Percentiles rank a stretch among this genome's conserved stretches.
These are phyloP conservation scores for Callospermophilus lateralis DNA, from an alignment of 2,113 vertebrate species.

Conservation along the genomic window DNA sequence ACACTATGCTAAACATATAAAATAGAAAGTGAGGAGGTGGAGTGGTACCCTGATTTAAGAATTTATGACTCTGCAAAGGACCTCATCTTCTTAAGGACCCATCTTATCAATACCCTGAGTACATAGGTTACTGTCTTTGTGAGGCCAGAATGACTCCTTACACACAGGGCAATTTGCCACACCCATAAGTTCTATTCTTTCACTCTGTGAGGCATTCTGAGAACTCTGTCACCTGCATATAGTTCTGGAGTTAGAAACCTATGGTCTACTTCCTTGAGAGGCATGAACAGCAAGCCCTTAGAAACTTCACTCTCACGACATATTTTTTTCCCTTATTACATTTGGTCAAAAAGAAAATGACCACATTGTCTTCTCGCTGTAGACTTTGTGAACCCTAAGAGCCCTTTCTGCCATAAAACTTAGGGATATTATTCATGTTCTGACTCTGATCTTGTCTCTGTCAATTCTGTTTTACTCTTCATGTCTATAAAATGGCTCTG, in stretches of 20 bases:
- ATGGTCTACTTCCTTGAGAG: neutral
- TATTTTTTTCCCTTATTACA: neutral
- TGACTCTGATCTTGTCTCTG: slow-evolving; percentile 8
- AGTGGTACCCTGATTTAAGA: neutral
- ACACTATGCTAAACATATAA: slow-evolving; percentile 7
- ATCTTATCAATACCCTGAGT: neutral
- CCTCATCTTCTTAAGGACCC: neutral
- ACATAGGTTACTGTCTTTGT: neutral
- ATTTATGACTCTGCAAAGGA: slow-evolving; percentile 42
- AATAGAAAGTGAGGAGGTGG: neutral
- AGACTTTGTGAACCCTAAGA: neutral
- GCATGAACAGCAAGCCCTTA: neutral
- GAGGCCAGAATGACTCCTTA: slow-evolving; percentile 4
- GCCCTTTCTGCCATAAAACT: neutral
- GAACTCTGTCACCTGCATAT: neutral
- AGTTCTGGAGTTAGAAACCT: neutral
- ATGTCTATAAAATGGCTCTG: slow-evolving; percentile 5
- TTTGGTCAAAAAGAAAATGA: slow-evolving; percentile 58
- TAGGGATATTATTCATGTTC: neutral
- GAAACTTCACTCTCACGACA: neutral
- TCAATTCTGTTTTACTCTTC: neutral
- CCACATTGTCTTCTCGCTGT: neutral
- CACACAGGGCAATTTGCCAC: neutral
- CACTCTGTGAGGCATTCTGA: neutral
- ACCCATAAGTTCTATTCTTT: neutral